These are phyloP conservation scores for Python bivittatus DNA, from an alignment of 2,113 vertebrate species.

Conservation along the genomic window DNA sequence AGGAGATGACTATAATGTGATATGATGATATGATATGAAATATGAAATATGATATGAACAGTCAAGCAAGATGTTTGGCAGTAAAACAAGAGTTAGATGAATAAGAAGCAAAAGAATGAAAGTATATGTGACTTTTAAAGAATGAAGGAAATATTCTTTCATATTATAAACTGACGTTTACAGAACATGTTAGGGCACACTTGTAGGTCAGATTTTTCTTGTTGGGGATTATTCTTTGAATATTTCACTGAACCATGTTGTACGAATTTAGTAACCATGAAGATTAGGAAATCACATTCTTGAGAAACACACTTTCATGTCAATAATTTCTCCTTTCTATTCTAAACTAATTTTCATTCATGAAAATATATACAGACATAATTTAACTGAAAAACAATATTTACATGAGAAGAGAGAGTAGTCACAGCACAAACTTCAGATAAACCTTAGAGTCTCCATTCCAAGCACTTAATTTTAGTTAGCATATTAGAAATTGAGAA, in stretches of 20 bases:
- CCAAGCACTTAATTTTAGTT: not conserved
- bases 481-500: not conserved
- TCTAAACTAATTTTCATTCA: not conserved
- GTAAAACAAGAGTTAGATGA: not conserved
- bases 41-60: not conserved
- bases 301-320: not conserved
- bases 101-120: not conserved
- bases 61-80: not conserved
- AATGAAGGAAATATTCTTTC: not conserved
- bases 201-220: not conserved
- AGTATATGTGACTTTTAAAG: not conserved
- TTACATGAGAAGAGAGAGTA: not conserved
- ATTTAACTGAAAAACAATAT: not conserved
- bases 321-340: not conserved
- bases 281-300: not conserved
- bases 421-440: not conserved
- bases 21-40: too few species aligned
- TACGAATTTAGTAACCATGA: not conserved
- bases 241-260: not conserved
- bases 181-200: not conserved
- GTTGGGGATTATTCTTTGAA: not conserved
- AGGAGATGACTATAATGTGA: not conserved
- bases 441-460: not conserved
- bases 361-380: not conserved
- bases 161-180: not conserved